Base-by-base conservation (phyloP, 2,888 invertebrate genomes). In the Oscheius onirici region DNA sequence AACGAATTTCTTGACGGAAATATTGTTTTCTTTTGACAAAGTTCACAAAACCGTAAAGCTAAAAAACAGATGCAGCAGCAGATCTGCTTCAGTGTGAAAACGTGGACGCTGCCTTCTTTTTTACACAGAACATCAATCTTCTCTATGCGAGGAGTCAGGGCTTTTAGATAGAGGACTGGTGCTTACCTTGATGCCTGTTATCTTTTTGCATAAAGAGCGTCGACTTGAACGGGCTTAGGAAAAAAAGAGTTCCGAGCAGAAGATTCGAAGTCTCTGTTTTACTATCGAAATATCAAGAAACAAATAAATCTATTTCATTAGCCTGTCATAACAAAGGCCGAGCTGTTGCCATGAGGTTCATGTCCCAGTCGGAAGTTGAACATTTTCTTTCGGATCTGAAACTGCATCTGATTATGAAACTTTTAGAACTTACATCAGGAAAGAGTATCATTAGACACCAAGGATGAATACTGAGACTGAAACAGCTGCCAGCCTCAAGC, bases 11-110 rank as follows among this genome's bases (percentile, higher is more conserved):
- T n/a, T n/a, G n/a, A n/a, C n/a, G n/a, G n/a, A n/a, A n/a, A n/a
- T n/a, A n/a, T n/a, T n/a, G n/a, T n/a, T n/a, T n/a, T n/a, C n/a
- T n/a, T n/a, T n/a, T n/a, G n/a, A n/a, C n/a, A n/a, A n/a, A n/a
- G n/a, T n/a, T n/a, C n/a, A n/a, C n/a, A n/a, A n/a, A n/a, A n/a
- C n/a, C n/a, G n/a, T n/a, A n/a, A n/a, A n/a, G n/a, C n/a, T n/a
- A n/a, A n/a, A n/a, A n/a, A n/a, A n/a, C n/a, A n/a, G n/a, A n/a
- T n/a, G n/a, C n/a, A n/a, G n/a, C n/a, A n/a, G n/a, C n/a, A n/a
- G n/a, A n/a, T n/a, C n/a, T n/a, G n/a, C n/a, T n/a, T n/a, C 28
- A 17, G 13, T 65, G 65, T 65, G 51, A 10, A 1, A 65, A 65
- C 22, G 65, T 51, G 13, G 65, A 15, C 17, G 49, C n/a, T n/a